Evolutionary conservation across 2,888 invertebrate genomes (phyloP).

Genomic region (Xylota sylvarum): DNA sequence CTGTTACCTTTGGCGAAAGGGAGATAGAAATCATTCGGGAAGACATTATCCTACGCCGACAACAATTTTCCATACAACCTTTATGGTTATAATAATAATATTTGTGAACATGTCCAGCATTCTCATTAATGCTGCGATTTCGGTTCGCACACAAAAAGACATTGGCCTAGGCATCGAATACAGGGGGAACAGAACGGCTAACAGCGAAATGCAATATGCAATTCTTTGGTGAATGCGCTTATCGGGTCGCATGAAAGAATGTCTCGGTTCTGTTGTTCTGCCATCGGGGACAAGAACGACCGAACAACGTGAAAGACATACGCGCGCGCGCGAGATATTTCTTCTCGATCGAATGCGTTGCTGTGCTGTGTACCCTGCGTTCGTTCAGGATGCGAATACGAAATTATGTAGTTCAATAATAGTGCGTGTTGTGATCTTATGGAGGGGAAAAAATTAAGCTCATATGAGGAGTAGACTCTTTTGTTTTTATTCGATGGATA

Average conservation of each 20-base stretch:
- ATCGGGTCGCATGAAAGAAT: slow-evolving; percentile 76
- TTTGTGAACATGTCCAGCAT: slow-evolving; percentile 77
- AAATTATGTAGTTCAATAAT: slow-evolving; percentile 77
- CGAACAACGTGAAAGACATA: slow-evolving; percentile 33
- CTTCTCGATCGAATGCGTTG: slow-evolving; percentile 30
- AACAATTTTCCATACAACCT: slow-evolving; percentile 76
- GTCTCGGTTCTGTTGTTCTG: slow-evolving; percentile 63
- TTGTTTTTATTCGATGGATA: slow-evolving; percentile 4
- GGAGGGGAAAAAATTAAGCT: slow-evolving; percentile 37
- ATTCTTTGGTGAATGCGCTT: slow-evolving; percentile 52
- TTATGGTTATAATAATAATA: slow-evolving; percentile 77
- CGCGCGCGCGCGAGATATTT: slow-evolving; percentile 40
- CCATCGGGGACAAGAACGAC: slow-evolving; percentile 66
- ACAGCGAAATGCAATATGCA: slow-evolving; percentile 71
- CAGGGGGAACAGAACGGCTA: slow-evolving; percentile 19
- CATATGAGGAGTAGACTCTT: slow-evolving; percentile 27
- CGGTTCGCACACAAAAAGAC: slow-evolving; percentile 68
- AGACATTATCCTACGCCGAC: slow-evolving; percentile 74
- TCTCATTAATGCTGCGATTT: slow-evolving; percentile 77
- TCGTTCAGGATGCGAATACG: slow-evolving; percentile 69
- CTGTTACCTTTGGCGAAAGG: slow-evolving; percentile 71
- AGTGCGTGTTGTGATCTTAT: slow-evolving; percentile 70
- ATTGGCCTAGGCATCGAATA: slow-evolving; percentile 60
- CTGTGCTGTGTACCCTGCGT: slow-evolving; percentile 42
- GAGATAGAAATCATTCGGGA: slow-evolving; percentile 67